Conservation (phyloP, 2,113 vertebrate species). For the Cyphomyrus discorhynchus region DNA sequence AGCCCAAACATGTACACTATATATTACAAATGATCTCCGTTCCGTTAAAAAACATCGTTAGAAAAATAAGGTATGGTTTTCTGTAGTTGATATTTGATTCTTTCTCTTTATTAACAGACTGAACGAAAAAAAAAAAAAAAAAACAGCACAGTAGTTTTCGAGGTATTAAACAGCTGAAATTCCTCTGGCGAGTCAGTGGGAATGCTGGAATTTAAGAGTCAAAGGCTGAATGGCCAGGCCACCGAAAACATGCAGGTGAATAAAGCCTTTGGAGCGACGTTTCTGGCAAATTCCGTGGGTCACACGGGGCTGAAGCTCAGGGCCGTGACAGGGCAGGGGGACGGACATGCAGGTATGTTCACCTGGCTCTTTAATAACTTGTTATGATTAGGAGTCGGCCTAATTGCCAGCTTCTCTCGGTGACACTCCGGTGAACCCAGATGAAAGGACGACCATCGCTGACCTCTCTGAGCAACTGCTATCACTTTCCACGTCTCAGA, state of each 20-base stretch:
- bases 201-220: not conserved
- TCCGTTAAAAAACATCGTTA: not conserved
- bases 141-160: not conserved
- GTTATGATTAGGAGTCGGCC: slow-evolving; percentile 3
- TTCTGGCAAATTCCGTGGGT: not conserved
- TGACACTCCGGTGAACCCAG: slow-evolving; percentile 17
- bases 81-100: not conserved
- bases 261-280: not conserved
- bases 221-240: not conserved
- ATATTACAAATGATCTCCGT: not conserved
- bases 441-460: not conserved
- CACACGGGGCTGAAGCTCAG: not conserved
- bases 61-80: not conserved
- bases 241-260: not conserved
- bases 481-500: slow-evolving; percentile 22
- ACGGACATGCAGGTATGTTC: not conserved
- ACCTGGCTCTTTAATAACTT: not conserved
- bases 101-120: not conserved
- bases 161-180: not conserved
- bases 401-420: slow-evolving; percentile 22
- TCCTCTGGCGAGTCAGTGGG: not conserved
- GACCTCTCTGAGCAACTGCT: slow-evolving; percentile 12
- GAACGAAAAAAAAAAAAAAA: not conserved
- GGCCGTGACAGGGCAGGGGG: not conserved
- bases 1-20: not conserved